phyloP scores from a whole-genome alignment of 2,888 invertebrate species.

The Keiferia lycopersicella region DNA sequence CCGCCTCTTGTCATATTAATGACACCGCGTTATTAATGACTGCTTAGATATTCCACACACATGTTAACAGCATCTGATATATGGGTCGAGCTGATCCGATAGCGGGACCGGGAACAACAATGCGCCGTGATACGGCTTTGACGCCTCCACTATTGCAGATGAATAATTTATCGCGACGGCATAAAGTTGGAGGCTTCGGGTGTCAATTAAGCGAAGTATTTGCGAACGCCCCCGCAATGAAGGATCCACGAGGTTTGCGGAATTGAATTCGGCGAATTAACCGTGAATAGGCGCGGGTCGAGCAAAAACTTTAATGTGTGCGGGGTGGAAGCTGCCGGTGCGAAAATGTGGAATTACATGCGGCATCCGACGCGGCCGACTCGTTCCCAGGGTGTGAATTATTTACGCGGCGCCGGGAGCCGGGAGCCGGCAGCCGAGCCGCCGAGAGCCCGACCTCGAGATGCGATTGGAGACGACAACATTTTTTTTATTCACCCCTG shows the following conservation, averaged over 20 bases:
- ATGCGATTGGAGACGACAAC: constrained; percentile 49
- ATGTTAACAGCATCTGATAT: constrained; percentile 62
- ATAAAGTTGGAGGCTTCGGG: constrained; percentile 53
- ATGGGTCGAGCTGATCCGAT: constrained; percentile 47
- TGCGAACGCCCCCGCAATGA: constrained; percentile 61
- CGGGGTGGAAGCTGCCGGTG: constrained; percentile 57
- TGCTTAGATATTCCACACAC: constrained; percentile 58
- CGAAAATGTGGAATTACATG: constrained; percentile 70
- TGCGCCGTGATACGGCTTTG: constrained; percentile 39
- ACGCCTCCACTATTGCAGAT: constrained; percentile 51
- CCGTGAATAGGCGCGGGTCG: constrained; percentile 58
- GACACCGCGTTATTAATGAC: constrained; percentile 66
- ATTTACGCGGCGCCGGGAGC: constrained; percentile 64
- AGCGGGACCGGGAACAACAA: constrained; percentile 47
- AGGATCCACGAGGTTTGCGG: constrained; percentile 44
- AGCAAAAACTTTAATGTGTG: constrained; percentile 73
- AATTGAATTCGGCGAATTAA: constrained; percentile 72
- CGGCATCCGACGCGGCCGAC: constrained; percentile 59
- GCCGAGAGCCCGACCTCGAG: constrained; percentile 41
- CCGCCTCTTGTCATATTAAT: constrained; percentile 63
- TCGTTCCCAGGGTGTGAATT: constrained; percentile 63
- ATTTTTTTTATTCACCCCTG: constrained; percentile 52
- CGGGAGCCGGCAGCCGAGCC: constrained; percentile 27
- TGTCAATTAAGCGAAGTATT: constrained; percentile 71
- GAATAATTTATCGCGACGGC: constrained; percentile 60